phyloP scores from a whole-genome alignment of 1,140 invertebrate genomes.

The Nymphalis io region DNA sequence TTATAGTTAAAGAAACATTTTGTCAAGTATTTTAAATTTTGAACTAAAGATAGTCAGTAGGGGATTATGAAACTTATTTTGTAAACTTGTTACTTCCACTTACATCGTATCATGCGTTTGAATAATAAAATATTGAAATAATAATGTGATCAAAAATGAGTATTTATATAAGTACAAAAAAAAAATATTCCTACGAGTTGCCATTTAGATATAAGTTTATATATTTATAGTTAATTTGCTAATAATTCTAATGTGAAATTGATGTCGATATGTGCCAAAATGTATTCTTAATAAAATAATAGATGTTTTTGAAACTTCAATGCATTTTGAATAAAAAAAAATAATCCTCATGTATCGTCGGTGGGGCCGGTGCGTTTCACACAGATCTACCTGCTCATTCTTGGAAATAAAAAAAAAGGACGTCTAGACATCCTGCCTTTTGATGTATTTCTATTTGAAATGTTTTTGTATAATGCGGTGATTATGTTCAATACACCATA shows the following conservation, averaged over 20 bases:
- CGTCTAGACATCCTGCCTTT: conserved; percentile 76
- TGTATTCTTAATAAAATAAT: conserved; percentile 42
- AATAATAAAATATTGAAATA: background rate
- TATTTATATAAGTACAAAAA: conserved; percentile 43
- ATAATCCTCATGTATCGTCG: conserved; percentile 13
- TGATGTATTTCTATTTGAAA: conserved; percentile 68
- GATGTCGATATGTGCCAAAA: conserved; percentile 48
- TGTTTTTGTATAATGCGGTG: conserved; percentile 64
- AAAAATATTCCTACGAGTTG: conserved; percentile 39
- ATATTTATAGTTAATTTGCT: conserved; percentile 35
- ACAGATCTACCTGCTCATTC: conserved; percentile 68
- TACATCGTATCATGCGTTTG: background rate
- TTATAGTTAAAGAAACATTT: conserved; percentile 10
- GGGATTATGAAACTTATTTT: conserved; percentile 11
- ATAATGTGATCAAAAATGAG: conserved; percentile 15
- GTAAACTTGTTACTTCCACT: conserved; percentile 4
- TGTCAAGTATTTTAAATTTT: conserved; percentile 6
- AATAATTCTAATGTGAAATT: conserved; percentile 31
- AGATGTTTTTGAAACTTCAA: conserved; percentile 34
- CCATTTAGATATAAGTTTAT: conserved; percentile 36
- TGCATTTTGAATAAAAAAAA: conserved; percentile 28
- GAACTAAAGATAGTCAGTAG: conserved; percentile 11
- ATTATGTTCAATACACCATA: conserved; percentile 54
- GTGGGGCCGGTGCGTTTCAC: conserved; percentile 34
- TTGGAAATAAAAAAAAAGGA: conserved; percentile 64